Percentiles rank a stretch among this genome's conserved stretches.
Evolutionary conservation across 2,888 invertebrate species (phyloP).

Genomic region (Iphiclides podalirius): DNA sequence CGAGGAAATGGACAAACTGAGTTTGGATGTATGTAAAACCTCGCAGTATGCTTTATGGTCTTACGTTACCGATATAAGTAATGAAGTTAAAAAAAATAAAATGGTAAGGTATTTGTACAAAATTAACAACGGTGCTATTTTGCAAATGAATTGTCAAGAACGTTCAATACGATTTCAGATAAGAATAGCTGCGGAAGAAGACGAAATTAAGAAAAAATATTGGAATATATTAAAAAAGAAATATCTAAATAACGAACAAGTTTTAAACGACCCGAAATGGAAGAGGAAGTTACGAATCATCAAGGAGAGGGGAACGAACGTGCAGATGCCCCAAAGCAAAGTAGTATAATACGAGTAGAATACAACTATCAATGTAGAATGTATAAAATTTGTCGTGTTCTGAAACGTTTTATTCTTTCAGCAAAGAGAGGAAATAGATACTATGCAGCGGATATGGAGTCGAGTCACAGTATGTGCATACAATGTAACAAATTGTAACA

Average conservation of each 20-base stretch:
- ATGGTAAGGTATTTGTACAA: constrained; percentile 48
- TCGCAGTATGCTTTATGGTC: constrained; percentile 69
- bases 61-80: constrained; percentile 65
- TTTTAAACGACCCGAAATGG: constrained; percentile 44
- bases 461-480: constrained; percentile 66
- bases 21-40: constrained; percentile 65
- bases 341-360: constrained; percentile 39
- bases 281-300: constrained; percentile 63
- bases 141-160: too few species aligned
- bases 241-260: constrained; percentile 45
- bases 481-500: constrained; percentile 48
- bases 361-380: not conserved
- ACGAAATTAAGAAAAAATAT: constrained; percentile 69
- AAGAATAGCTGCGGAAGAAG: constrained; percentile 65
- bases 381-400: not conserved
- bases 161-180: constrained; percentile 42
- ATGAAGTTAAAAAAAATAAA: constrained; percentile 61
- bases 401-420: constrained; percentile 34
- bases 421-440: constrained; percentile 73
- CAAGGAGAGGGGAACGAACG: constrained; percentile 66
- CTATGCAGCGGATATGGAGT: constrained; percentile 73
- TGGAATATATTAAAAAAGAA: constrained; percentile 67
- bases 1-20: constrained; percentile 67
- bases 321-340: constrained; percentile 72
- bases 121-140: too few species aligned